These are phyloP conservation scores for Tenthredo livida DNA, from an alignment of 2,888 invertebrate genomes.

Conservation along the genomic window DNA sequence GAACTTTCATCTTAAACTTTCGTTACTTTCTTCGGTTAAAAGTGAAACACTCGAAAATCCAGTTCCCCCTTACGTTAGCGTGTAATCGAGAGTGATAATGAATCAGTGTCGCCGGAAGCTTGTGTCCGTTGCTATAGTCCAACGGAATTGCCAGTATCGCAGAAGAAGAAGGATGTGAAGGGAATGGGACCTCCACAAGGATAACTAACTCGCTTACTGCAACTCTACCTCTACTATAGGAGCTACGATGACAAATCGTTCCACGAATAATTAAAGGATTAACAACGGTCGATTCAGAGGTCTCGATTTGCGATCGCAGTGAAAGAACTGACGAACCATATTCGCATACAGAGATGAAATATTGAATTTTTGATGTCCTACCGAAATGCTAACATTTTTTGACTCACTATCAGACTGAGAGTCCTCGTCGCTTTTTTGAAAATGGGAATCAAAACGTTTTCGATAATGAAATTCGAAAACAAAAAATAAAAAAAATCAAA, in stretches of 20 bases:
- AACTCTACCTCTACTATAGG: not conserved
- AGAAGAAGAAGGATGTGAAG: not conserved
- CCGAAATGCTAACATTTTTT: not conserved
- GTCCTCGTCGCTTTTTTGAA: not conserved
- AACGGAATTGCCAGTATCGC: not conserved
- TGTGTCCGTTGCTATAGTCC: not conserved
- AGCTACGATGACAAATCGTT: not conserved
- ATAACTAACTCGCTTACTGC: not conserved
- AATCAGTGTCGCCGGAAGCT: conserved; percentile 34
- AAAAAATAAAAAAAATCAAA: not conserved
- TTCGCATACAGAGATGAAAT: not conserved
- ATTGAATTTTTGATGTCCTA: not conserved
- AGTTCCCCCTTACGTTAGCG: conserved; percentile 54
- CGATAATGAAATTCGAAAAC: not conserved
- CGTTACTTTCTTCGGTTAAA: conserved; percentile 74
- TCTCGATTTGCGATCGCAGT: not conserved
- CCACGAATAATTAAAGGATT: not conserved
- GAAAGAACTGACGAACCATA: not conserved
- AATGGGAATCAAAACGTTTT: not conserved
- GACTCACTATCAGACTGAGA: not conserved
- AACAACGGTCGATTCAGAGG: not conserved
- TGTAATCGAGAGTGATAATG: conserved; percentile 53
- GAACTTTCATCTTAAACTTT: conserved; percentile 75
- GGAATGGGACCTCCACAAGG: not conserved
- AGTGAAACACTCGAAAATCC: conserved; percentile 67